Conservation (phyloP, 2,888 invertebrate genomes). For the Thereva unica region DNA sequence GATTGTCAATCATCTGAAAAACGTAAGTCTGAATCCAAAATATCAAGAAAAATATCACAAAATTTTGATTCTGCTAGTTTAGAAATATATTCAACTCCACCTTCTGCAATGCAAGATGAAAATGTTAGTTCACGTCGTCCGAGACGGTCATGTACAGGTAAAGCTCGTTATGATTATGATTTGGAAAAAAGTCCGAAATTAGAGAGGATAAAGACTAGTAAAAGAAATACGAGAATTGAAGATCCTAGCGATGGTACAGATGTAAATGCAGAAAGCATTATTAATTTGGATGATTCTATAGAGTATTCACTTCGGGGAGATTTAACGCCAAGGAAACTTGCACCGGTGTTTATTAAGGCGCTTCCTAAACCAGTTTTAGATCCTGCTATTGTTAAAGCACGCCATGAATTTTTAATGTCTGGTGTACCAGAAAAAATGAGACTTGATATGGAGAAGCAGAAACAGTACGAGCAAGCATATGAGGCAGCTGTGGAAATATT, state of each 20-base stretch:
- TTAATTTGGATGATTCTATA: not conserved
- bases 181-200: slow-evolving; percentile 47
- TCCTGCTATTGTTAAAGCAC: slow-evolving; percentile 65
- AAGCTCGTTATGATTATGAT: slow-evolving; percentile 53
- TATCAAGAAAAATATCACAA: slow-evolving; percentile 13
- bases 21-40: slow-evolving; percentile 5
- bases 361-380: slow-evolving; percentile 63
- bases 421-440: slow-evolving; percentile 70
- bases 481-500: slow-evolving; percentile 60
- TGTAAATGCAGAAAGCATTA: not conserved
- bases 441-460: slow-evolving; percentile 62
- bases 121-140: slow-evolving; percentile 48
- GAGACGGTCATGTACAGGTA: slow-evolving; percentile 51
- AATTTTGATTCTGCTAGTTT: not conserved
- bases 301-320: not conserved
- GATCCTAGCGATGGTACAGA: not conserved
- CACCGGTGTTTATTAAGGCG: slow-evolving; percentile 70
- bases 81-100: not conserved
- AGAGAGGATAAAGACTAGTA: slow-evolving; percentile 29
- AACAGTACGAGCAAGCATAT: slow-evolving; percentile 53
- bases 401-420: slow-evolving; percentile 71
- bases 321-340: slow-evolving; percentile 61
- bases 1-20: not conserved
- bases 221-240: not conserved
- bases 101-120: not conserved